Conservation (phyloP, 2,797 vertebrate species). For the Sebastolobus alascanus region DNA sequence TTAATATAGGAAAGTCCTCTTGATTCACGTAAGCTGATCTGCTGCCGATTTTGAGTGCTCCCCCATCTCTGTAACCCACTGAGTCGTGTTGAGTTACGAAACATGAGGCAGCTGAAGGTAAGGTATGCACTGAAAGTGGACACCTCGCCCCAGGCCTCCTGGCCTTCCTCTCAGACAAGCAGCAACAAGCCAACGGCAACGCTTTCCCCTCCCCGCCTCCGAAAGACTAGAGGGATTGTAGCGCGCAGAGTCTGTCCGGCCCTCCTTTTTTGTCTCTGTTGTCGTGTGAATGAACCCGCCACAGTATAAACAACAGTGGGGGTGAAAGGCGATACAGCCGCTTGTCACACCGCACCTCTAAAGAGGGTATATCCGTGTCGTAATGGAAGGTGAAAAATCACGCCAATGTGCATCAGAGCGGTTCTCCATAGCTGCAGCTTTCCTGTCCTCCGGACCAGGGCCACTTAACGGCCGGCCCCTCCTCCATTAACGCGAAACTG, state of each 20-base stretch:
- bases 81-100: slow-evolving; percentile 84
- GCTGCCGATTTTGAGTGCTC: slow-evolving; percentile 70
- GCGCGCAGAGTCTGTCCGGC: slow-evolving; percentile 42
- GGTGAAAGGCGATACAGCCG: slow-evolving; percentile 65
- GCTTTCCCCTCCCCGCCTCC: slow-evolving; percentile 56
- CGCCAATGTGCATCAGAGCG: slow-evolving; percentile 59
- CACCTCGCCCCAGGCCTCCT: slow-evolving; percentile 82
- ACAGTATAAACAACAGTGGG: slow-evolving; percentile 66
- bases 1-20: slow-evolving; percentile 82
- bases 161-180: slow-evolving; percentile 85
- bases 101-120: slow-evolving; percentile 86
- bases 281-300: slow-evolving; percentile 61
- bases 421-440: slow-evolving; percentile 45
- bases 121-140: slow-evolving; percentile 88
- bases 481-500: slow-evolving; percentile 78
- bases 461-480: slow-evolving; percentile 67
- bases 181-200: slow-evolving; percentile 77
- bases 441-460: slow-evolving; percentile 67
- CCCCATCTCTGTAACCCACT: slow-evolving; percentile 79
- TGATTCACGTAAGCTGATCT: slow-evolving; percentile 82
- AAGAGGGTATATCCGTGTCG: slow-evolving; percentile 57
- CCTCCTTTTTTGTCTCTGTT: slow-evolving; percentile 59
- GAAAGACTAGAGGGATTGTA: slow-evolving; percentile 74
- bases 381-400: slow-evolving; percentile 73
- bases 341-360: slow-evolving; percentile 56